Evolutionary conservation across 2,113 vertebrate species (phyloP), one percentile per base, ranked within the genome.

Genomic region (Vimba vimba): DNA sequence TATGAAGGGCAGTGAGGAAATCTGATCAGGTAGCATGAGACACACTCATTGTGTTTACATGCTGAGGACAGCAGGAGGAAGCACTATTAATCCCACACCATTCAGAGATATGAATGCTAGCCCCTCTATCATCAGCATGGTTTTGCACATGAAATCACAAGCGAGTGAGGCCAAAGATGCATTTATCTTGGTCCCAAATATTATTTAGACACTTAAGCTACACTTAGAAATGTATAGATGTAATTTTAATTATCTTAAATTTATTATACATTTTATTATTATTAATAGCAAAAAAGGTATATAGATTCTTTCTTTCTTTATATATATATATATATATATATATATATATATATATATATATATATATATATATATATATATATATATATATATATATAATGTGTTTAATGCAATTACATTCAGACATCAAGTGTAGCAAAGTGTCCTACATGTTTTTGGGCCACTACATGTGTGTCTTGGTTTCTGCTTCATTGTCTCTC

Each of bases 21-120:
- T 68, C 60, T 36, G 59, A 86, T 57, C 25, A 52, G 36, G 25
- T 45, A 47, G 4, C 47, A 83, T 87, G 52, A 71, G 81, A 36
- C 36, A 39, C 23, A 59, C 47, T 87, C 62, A 78, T 87, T 87
- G 74, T 87, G 80, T 78, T 78, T 79, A 66, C 39, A 78, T 78
- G 36, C 27, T 57, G 66, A 73, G 68, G 66, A 73, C 81, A 83
- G 66, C 66, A 73, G 21, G 33, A 83, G 47, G 81, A 73, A 39
- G 50, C 47, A 83, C 50, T 13, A 83, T 43, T 83, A 83, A 83
- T 83, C 81, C 81, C 66, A 57, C 66, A 52, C 7, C 55, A 79
- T 79, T 79, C 55, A 79, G 30, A 60, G 10, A 59, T 33, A 15
- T 77, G 7, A 77, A 77, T 0, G 8, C 50, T 4, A 39, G 19